Evolutionary conservation across 1,140 invertebrate species (phyloP).

Genomic region (Onthophagus taurus): DNA sequence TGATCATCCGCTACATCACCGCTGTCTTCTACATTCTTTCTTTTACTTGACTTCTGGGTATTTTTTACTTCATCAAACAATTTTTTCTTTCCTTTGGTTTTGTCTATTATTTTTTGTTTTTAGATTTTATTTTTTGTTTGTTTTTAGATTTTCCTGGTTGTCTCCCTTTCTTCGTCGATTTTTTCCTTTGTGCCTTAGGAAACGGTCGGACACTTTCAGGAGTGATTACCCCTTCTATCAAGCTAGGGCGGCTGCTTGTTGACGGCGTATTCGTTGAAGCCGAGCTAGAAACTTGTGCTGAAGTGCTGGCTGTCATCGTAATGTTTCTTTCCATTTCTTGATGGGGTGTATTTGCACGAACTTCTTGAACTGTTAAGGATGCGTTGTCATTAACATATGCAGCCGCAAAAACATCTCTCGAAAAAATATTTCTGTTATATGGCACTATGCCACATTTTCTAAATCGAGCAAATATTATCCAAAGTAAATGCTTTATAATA

Average conservation of each 20-base stretch:
- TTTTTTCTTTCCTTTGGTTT: constrained; percentile 9
- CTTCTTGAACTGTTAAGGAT: constrained; percentile 5
- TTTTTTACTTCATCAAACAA: constrained; percentile 2
- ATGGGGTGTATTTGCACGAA: constrained; percentile 9
- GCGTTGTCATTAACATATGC: constrained; percentile 5
- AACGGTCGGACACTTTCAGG: neutral
- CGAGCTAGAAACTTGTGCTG: constrained; percentile 7
- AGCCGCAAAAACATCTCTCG: constrained; percentile 7
- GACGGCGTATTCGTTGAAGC: constrained; percentile 8
- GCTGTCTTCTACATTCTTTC: constrained; percentile 3
- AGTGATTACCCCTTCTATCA: constrained; percentile 4
- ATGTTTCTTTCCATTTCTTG: constrained; percentile 7
- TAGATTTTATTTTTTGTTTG: too few species aligned
- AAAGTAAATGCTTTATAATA: too few species aligned
- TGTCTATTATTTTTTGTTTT: constrained; percentile 11
- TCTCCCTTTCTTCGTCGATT: constrained; percentile 5
- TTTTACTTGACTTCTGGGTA: constrained; percentile 4
- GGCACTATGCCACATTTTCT: too few species aligned
- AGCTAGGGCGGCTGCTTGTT: constrained; percentile 7
- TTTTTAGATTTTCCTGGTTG: constrained; percentile 6
- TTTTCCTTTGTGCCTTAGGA: constrained; percentile 10
- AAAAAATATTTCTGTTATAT: too few species aligned
- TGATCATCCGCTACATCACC: constrained; percentile 3
- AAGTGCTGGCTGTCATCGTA: too few species aligned
- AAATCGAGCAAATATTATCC: too few species aligned